phyloP scores from a whole-genome alignment of 2,888 invertebrate genomes.

The Eupithecia subfuscata region DNA sequence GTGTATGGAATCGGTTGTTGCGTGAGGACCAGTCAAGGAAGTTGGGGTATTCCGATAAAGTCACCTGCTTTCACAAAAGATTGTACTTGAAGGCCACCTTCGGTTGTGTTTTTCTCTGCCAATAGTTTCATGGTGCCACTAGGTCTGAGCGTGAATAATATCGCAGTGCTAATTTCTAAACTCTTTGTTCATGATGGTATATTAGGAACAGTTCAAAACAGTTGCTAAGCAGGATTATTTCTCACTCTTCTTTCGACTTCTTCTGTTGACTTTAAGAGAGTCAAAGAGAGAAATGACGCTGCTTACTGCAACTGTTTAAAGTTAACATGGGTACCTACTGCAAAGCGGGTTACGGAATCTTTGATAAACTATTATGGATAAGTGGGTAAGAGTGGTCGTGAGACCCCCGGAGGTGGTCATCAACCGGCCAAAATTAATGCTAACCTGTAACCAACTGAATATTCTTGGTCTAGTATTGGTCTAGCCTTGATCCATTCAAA shows the following conservation, averaged over 20 bases:
- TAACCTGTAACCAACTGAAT: neutral
- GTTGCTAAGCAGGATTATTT: neutral
- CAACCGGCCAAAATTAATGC: neutral
- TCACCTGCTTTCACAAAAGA: neutral
- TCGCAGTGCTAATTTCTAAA: neutral
- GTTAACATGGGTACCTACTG: neutral
- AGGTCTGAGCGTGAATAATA: neutral
- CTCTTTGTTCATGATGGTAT: neutral
- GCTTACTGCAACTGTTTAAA: neutral
- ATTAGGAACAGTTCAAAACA: neutral
- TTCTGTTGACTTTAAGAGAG: neutral
- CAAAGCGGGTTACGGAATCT: neutral
- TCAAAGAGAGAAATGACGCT: neutral
- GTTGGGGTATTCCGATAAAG: constrained; percentile 47
- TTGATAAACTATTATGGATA: neutral
- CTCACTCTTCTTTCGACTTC: neutral
- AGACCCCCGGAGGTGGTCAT: neutral
- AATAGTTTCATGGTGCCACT: neutral
- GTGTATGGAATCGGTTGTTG: constrained; percentile 48
- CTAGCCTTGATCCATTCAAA: neutral
- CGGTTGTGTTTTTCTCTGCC: neutral
- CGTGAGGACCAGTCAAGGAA: constrained; percentile 59
- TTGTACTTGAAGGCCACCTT: neutral
- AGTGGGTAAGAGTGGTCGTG: neutral
- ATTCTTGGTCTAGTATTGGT: neutral